phyloP scores from a whole-genome alignment of 2,888 invertebrate genomes.

The Pasiphila rectangulata region DNA sequence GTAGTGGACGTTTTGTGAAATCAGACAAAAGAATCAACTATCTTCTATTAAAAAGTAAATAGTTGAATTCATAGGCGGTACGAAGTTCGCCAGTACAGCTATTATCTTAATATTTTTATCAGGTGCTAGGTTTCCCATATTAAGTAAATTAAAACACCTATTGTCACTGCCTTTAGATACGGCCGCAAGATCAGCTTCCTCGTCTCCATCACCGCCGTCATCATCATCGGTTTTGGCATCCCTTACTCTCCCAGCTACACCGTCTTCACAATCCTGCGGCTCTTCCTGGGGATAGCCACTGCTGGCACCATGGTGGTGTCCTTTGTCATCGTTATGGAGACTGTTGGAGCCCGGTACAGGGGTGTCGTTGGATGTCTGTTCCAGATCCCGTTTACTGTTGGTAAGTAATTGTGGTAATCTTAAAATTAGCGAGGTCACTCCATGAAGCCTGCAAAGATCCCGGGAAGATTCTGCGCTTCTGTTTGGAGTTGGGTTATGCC shows the following conservation, averaged over 20 bases:
- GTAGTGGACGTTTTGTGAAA: too few relatives aligned
- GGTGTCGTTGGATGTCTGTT: conserved; percentile 82
- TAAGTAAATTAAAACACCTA: too few relatives aligned
- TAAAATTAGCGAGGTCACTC: too few relatives aligned
- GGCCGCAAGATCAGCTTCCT: conserved; percentile 88
- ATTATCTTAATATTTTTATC: too few relatives aligned
- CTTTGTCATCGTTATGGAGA: conserved; percentile 85
- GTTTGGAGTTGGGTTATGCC: too few relatives aligned
- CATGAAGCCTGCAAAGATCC: too few relatives aligned
- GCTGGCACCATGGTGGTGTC: conserved; percentile 91
- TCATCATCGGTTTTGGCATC: conserved; percentile 83
- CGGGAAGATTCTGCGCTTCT: too few relatives aligned
- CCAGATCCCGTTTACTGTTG: conserved; percentile 85
- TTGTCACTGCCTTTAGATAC: conserved; percentile 74
- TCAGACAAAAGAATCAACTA: too few relatives aligned
- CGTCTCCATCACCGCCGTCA: conserved; percentile 83
- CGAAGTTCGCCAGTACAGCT: too few relatives aligned
- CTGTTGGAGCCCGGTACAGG: conserved; percentile 78
- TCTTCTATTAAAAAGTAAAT: too few relatives aligned
- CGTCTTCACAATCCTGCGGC: conserved; percentile 83
- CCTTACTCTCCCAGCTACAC: conserved; percentile 83
- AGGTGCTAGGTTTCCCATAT: too few relatives aligned
- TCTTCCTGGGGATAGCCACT: conserved; percentile 86
- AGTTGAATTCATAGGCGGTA: too few relatives aligned
- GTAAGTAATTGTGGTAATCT: conserved; percentile 22